phyloP scores from a whole-genome alignment of 37 sponge, comb jelly and placozoan genomes.

The Beroe ovata region DNA sequence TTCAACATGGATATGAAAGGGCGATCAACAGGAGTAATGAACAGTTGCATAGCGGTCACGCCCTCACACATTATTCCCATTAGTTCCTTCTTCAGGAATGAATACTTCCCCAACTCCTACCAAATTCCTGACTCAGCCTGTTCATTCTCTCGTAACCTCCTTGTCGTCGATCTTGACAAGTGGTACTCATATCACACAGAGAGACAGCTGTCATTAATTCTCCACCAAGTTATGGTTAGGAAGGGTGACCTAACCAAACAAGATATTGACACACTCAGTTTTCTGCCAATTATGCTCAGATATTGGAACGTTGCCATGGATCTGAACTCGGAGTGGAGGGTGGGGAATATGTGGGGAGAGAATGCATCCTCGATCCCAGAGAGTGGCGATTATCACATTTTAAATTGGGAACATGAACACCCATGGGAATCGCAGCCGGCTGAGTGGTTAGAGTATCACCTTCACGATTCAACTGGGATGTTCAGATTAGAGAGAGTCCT shows the following conservation, averaged over 20 bases:
- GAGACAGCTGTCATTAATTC: neutral
- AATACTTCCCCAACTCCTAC: neutral
- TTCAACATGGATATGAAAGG: conserved; percentile 20
- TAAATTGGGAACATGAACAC: neutral
- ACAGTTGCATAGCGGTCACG: neutral
- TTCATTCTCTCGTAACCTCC: neutral
- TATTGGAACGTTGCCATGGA: neutral
- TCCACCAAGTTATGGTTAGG: neutral
- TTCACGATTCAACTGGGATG: conserved; percentile 4
- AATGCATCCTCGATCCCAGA: neutral
- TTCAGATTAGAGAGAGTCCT: neutral
- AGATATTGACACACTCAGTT: neutral
- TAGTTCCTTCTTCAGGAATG: neutral
- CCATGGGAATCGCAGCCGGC: neutral
- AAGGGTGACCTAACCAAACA: neutral
- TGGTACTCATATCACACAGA: conserved; percentile 15
- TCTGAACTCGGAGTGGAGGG: neutral
- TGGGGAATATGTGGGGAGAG: neutral
- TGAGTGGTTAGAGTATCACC: neutral
- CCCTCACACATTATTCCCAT: neutral
- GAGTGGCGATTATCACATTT: neutral
- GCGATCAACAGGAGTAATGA: neutral
- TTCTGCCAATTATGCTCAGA: neutral
- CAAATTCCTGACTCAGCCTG: neutral
- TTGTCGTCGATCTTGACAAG: conserved; percentile 35